Evolutionary conservation across 2,888 invertebrate genomes (phyloP), one percentile per base, ranked within the genome.

Genomic region (Aporophyla lueneburgensis): DNA sequence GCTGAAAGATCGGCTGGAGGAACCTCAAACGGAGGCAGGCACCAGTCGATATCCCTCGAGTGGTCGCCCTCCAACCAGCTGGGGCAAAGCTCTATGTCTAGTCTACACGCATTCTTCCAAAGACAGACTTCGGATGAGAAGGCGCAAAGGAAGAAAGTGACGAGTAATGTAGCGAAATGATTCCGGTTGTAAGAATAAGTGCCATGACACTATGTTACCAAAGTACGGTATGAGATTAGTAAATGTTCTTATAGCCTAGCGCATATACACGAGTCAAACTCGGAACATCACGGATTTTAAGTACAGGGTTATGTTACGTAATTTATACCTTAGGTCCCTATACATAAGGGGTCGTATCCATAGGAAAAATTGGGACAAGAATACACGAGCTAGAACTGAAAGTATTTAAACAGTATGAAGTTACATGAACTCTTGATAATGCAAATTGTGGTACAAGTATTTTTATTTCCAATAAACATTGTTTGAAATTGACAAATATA

Each of bases 41-140:
- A 98, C 86, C 98, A 98, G 89, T 98, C 98, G 27, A 97, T 98
- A 86, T 98, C 98, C 49, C 95, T 98, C 70, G 98, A 98, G 89
- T 98, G 98, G 97, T 97, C 97, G 46, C 97, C 98, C 16, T 97
- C 97, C 40, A 98, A 98, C 86, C 97, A 97, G 80, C 95, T 98
- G 70, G 98, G 98, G 56, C 98, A 98, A 90, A 97, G 97, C 87
- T 98, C 98, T 14, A 98, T 98, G 96, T 98, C 98, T 87, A 98
- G 98, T 74, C 96, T 98, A 63, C 98, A 98, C 86, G 98, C 98
- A 74, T 98, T 98, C 95, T 98, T 98, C 93, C 98, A 98, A 94
- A 94, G 97, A 81, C 97, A 97, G 92, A 97, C 97, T 54, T 95
- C 97, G 33, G 95, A 96, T 63, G 96, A 96, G 80, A 96, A 96